Evolutionary conservation across 1,140 invertebrate species (phyloP), one percentile per base, ranked within the genome.

Genomic region (Pseudachorutes palmiensis): DNA sequence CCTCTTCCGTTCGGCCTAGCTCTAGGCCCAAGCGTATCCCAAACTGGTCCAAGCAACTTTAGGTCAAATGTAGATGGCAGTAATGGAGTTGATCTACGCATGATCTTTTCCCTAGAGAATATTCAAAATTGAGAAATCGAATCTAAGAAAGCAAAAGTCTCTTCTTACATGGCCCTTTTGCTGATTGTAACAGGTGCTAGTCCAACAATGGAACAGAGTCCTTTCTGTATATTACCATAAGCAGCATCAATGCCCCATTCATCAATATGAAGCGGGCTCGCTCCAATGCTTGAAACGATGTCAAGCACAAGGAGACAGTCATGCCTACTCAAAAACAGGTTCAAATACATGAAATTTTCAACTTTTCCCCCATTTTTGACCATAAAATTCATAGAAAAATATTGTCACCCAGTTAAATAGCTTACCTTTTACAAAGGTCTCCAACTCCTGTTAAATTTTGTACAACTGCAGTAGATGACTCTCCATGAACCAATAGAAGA

Each of bases 181-280:
- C 87, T 90, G 71, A 94, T 92, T 22, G 90, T 89, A 45, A 95
- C 87, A 0, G 90, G 89, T 12, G 90, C 84, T 19, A 91, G 79
- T 12, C 91, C 91, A 31, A 91, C 87, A 0, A 87, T 86, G 16
- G 85, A 89, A 63, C 90, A 86, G 2, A 95, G 76, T 1, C 85
- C 85, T 76, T 95, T 95, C 77, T 95, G 92, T 1, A 87, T 85
- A 2, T 88, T 90, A 0, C 88, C 85, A 76, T 92, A 94, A 2
- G 88, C 82, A 41, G 83, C 89, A 78, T 95, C 92, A 31, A 94
- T 79, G 57, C 81, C 83, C 87, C 88, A 89, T 45, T 83, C 81
- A 76, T 94, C 91, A 80, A 87, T 86, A 69, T 82, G 83, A 71
- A 95, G 84, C 2, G 88, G 87, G 2, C 85, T 85, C 16, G 84